Evolutionary conservation across 1,140 invertebrate genomes (phyloP), one percentile per base, ranked within the genome.

Genomic region (Neodiprion pinetum): DNA sequence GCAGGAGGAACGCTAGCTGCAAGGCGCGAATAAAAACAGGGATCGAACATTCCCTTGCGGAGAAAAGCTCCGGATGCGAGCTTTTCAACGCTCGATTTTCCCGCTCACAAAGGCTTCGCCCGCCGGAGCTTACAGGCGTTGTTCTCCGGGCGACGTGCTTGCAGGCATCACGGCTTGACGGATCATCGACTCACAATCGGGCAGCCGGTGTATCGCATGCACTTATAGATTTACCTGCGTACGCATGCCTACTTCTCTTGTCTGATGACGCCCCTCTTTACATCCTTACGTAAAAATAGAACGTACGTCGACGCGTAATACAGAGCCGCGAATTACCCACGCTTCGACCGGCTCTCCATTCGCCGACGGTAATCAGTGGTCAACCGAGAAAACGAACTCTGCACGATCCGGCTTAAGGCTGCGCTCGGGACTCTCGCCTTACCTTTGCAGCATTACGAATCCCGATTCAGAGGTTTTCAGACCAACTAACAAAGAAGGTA

Each of bases 251-350:
- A 12, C 53, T 61, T 12, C 53, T 61, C 53, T 9, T 12, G 9
- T 9, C 11, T 61, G 11, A 61, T 61, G 53, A 61, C n/a, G n/a
- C n/a, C 53, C 53, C 53, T 61, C 53, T 61, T 61, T 61, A 12
- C 53, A 61, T 12, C 53, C 11, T 40, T 40, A 40, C 9, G n/a
- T 61, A 17, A 61, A 61, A 61, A 61, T 61, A 61, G 53, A 61
- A 12, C 53, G 53, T 40, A 40, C 28, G 1, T 40, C 11, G 11
- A 61, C 53, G 53, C 53, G 5, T 61, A 9, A 61, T 17, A 61
- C 53, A 61, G 53, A 61, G 53, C 53, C n/a, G 53, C 53, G 53
- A 61, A 61, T 61, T 61, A 61, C 53, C 53, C n/a, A 61, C 53
- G 53, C 53, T 61, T 17, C 53, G 53, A 17, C 53, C 53, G 53